Conservation (phyloP, 2,797 vertebrate genomes). For the Hydrophis major region DNA sequence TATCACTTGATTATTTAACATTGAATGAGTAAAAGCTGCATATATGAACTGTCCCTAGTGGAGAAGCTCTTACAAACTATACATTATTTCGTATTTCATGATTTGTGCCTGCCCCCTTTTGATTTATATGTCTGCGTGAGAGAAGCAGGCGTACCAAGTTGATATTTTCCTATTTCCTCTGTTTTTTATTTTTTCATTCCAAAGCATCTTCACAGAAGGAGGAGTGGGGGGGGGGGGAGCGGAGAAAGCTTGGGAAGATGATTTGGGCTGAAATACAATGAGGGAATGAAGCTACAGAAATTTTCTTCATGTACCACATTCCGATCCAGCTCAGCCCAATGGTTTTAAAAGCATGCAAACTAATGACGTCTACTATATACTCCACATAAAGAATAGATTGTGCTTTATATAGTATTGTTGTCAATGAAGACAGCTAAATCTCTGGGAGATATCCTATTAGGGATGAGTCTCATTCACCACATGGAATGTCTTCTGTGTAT, state of each 20-base stretch:
- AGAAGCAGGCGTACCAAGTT: not conserved
- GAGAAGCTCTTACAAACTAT: not conserved
- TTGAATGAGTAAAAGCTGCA: not conserved
- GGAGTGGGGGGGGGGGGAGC: too few species aligned
- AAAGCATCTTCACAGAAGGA: not conserved
- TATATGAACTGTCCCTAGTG: not conserved
- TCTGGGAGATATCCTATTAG: not conserved
- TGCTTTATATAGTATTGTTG: not conserved
- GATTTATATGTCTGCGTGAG: not conserved
- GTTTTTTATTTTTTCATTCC: not conserved
- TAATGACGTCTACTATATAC: not conserved
- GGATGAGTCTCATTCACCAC: not conserved
- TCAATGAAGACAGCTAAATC: not conserved
- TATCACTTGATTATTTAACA: not conserved
- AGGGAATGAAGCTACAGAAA: not conserved
- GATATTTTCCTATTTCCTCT: not conserved
- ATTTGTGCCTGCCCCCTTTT: not conserved
- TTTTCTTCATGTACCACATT: not conserved
- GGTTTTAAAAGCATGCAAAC: not conserved
- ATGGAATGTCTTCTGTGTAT: constrained; percentile 43
- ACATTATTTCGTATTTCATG: not conserved
- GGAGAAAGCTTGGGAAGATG: not conserved
- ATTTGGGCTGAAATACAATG: too few species aligned
- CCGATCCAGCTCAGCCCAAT: not conserved
- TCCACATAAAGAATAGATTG: not conserved